Base-by-base conservation (phyloP, 2,113 vertebrate species). In the Psettodes erumei region DNA sequence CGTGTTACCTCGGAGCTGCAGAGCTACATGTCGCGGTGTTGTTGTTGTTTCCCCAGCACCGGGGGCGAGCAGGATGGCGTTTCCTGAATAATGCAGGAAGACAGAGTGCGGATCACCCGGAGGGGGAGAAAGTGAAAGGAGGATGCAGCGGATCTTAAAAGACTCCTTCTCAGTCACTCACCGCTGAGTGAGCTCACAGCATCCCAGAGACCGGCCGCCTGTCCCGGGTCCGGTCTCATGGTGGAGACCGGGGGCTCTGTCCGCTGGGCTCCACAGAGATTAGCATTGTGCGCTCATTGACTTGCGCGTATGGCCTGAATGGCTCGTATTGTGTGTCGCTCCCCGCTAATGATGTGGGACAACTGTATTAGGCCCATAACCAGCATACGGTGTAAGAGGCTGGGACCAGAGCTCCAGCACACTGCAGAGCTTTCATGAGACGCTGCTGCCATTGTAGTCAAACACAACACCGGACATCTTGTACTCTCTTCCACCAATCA, bases 71-170 rank as follows among this genome's bases (percentile, higher is more conserved):
- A n/a, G 45, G 48, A 23, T 69, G 82, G 76, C 77, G 21, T 88
- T 83, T 81, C 54, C 69, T 92, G 75, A 91, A 92, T 93, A 89
- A 91, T 93, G 80, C 78, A 91, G 66, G 47, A 83, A 50, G 71
- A 71, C 86, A 80, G 75, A 87, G 80, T 76, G 84, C 76, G 71
- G 75, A 77, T 42, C 43, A 18, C 1, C 9, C 64, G 35, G 35
- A 61, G 66, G 65, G 12, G 61, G 63, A 68, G 54, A 60, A 35
- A 69, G 63, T 74, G 43, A 33, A 64, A 30, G 28, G 59, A 71
- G 68, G 67, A 81, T 74, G 50, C 27, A 71, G 42, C 53, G 55
- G 55, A 65, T 80, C 47, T 74, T 82, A 77, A 81, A 77, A 81
- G 72, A 51, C 58, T 59, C 9, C 23, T 75, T 64, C 75, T 77